Percentiles rank a stretch among this genome's conserved stretches.
Evolutionary conservation across 2,888 invertebrate species (phyloP).

Genomic region (Mimas tiliae): DNA sequence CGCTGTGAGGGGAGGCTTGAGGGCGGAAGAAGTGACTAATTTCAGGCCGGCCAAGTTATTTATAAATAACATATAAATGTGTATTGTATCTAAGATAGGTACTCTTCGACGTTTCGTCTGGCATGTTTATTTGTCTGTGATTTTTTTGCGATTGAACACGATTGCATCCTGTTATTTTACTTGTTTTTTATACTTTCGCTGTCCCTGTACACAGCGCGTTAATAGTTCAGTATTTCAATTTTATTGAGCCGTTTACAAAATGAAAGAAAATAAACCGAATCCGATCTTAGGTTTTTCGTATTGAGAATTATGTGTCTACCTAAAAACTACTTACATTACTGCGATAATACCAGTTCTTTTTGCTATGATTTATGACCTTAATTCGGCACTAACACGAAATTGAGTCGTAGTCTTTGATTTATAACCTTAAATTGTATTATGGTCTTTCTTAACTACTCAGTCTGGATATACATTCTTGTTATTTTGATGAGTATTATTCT

Average conservation of each 20-base stretch:
- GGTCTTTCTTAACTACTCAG: too few relatives aligned
- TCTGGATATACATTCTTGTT: too few relatives aligned
- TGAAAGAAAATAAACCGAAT: not conserved
- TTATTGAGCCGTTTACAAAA: not conserved
- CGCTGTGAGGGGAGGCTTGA: too few relatives aligned
- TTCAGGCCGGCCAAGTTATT: too few relatives aligned
- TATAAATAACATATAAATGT: too few relatives aligned
- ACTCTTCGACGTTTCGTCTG: too few relatives aligned
- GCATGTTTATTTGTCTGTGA: too few relatives aligned
- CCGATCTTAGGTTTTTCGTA: not conserved
- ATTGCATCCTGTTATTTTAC: not conserved
- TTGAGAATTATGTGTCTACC: not conserved
- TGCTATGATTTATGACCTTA: not conserved
- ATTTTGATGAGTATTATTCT: not conserved
- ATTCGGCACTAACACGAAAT: not conserved
- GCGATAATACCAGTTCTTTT: not conserved
- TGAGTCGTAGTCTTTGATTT: not conserved
- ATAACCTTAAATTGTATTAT: not conserved
- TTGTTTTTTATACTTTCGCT: not conserved
- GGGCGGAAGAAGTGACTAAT: too few relatives aligned
- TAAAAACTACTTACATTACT: not conserved
- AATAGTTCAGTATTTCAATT: constrained; percentile 1
- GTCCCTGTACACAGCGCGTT: not conserved
- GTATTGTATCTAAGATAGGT: too few relatives aligned
- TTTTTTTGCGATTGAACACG: not conserved